A percentile compares a stretch with the other conserved stretches of the same genome.
Evolutionary conservation across 2,113 vertebrate genomes (phyloP).

Genomic region (Hoplias malabaricus): DNA sequence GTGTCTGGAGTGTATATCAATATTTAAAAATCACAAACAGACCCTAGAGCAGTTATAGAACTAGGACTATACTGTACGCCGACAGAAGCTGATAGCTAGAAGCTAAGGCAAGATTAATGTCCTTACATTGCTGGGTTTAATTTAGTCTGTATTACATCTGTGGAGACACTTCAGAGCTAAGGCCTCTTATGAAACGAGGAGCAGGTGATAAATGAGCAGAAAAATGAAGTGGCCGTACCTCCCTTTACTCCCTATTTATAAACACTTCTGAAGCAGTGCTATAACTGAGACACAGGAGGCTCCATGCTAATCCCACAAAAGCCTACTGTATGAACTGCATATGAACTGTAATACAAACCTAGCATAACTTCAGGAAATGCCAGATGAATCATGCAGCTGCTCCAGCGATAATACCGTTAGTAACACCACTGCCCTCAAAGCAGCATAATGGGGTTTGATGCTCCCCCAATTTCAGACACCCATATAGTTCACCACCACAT

Average conservation of each 20-base stretch:
- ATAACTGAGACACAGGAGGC: background rate
- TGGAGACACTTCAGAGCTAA: slow-evolving; percentile 6
- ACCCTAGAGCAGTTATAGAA: background rate
- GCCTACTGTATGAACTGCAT: background rate
- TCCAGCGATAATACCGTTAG: no score
- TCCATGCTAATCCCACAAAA: background rate
- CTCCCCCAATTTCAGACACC: no score
- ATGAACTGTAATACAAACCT: background rate
- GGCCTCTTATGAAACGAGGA: background rate
- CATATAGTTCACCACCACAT: no score
- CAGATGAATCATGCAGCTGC: no score
- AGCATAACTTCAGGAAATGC: no score
- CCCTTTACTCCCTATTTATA: background rate
- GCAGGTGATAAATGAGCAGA: background rate
- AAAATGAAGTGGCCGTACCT: background rate
- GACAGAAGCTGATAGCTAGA: background rate
- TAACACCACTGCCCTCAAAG: no score
- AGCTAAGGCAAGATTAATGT: slow-evolving; percentile 31
- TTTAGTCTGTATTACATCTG: slow-evolving; percentile 27
- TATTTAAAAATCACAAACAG: background rate
- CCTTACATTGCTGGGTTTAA: slow-evolving; percentile 33
- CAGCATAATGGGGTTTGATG: no score
- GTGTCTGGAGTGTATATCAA: no score
- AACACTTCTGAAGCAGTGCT: background rate
- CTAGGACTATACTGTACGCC: background rate